Conservation (phyloP, 2,888 invertebrate genomes). For the Agrochola lota region DNA sequence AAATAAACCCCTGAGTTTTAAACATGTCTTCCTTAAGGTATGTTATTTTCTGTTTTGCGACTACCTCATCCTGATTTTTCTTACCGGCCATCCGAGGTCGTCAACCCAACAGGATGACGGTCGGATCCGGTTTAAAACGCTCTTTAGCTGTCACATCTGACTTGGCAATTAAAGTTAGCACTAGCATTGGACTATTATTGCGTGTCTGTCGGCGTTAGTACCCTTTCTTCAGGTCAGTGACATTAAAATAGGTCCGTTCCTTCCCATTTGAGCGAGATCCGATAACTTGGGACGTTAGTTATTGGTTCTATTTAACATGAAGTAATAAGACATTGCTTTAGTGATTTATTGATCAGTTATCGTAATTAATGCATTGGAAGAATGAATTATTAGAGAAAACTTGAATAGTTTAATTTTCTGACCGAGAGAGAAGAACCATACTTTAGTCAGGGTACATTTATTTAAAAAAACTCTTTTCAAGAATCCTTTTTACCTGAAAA, state of each 20-base stretch:
- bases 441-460: neutral
- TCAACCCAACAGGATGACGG: slow-evolving; percentile 14
- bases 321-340: slow-evolving; percentile 17
- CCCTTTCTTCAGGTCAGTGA: slow-evolving; percentile 58
- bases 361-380: slow-evolving; percentile 5
- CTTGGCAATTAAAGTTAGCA: slow-evolving; percentile 43
- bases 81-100: slow-evolving; percentile 21
- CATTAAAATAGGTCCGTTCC: slow-evolving; percentile 57
- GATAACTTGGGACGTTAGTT: slow-evolving; percentile 27
- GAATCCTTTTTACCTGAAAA: neutral
- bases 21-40: neutral
- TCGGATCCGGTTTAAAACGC: slow-evolving; percentile 21
- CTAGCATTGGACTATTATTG: slow-evolving; percentile 30
- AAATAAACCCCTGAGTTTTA: neutral
- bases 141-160: slow-evolving; percentile 35
- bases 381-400: neutral
- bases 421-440: neutral
- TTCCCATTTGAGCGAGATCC: slow-evolving; percentile 41
- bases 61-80: slow-evolving; percentile 9
- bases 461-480: neutral
- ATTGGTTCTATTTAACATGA: slow-evolving; percentile 25
- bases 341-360: slow-evolving; percentile 27
- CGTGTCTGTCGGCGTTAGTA: slow-evolving; percentile 22
- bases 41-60: slow-evolving; percentile 17
- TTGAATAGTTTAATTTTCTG: neutral